A percentile compares a stretch with the other conserved stretches of the same genome.
phyloP scores from a whole-genome alignment of 1,140 invertebrate species.

The Penaeus vannamei region DNA sequence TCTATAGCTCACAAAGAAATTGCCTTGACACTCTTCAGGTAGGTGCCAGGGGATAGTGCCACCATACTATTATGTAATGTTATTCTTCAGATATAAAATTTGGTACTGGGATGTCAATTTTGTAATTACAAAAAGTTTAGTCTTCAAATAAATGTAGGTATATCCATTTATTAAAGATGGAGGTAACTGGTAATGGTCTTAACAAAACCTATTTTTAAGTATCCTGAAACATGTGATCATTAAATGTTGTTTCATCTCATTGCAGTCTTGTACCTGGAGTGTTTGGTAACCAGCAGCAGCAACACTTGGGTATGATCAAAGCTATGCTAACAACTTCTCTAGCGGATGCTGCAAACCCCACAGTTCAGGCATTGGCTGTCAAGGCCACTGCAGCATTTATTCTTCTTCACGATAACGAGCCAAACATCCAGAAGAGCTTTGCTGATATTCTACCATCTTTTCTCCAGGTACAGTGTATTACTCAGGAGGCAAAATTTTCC shows the following conservation, averaged over 20 bases:
- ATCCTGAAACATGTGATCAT: too few relatives aligned
- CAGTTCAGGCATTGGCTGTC: conserved; percentile 71
- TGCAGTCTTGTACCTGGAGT: conserved; percentile 91
- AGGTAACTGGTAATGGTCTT: too few relatives aligned
- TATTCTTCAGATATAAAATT: background rate
- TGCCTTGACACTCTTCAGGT: conserved; percentile 94
- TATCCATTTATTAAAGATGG: too few relatives aligned
- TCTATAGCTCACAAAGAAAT: conserved; percentile 90
- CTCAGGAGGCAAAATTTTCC: too few relatives aligned
- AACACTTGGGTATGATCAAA: conserved; percentile 94
- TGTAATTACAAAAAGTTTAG: background rate
- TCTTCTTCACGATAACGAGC: conserved; percentile 91
- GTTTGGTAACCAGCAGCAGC: conserved; percentile 95
- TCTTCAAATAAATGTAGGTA: too few relatives aligned
- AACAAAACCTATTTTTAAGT: too few relatives aligned
- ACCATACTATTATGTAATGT: background rate
- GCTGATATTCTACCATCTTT: conserved; percentile 85
- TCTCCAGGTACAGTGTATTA: conserved; percentile 75
- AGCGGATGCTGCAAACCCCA: conserved; percentile 74
- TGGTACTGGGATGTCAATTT: background rate
- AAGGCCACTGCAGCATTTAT: conserved; percentile 86
- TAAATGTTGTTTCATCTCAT: conserved; percentile 58
- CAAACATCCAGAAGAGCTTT: conserved; percentile 89
- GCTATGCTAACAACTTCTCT: conserved; percentile 91
- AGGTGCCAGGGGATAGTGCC: conserved; percentile 76